Percentiles rank a stretch among this genome's conserved stretches.
phyloP scores from a whole-genome alignment of 2,888 invertebrate species.

The Cyclophora punctaria region DNA sequence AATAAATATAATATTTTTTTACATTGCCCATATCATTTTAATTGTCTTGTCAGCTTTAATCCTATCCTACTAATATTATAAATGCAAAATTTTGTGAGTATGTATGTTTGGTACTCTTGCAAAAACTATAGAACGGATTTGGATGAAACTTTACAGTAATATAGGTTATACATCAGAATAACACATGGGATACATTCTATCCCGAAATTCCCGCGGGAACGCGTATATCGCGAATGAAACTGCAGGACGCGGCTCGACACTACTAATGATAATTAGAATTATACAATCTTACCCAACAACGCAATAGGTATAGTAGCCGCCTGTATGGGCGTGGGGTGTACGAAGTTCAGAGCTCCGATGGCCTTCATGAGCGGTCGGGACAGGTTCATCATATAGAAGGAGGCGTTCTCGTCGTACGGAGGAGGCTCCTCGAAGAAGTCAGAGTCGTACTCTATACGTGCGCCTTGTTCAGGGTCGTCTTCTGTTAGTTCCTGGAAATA shows the following conservation, averaged over 20 bases:
- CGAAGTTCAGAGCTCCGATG: slow-evolving; percentile 89
- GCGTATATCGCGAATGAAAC: too few species aligned
- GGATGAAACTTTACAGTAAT: too few species aligned
- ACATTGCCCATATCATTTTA: not conserved
- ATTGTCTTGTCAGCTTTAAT: not conserved
- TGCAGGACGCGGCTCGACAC: too few species aligned
- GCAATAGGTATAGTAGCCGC: slow-evolving; percentile 96
- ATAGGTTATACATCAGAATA: too few species aligned
- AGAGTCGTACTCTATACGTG: slow-evolving; percentile 54
- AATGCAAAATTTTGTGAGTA: too few species aligned
- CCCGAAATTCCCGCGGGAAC: too few species aligned
- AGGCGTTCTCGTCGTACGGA: slow-evolving; percentile 78
- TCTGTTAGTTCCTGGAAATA: slow-evolving; percentile 59
- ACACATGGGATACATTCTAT: too few species aligned
- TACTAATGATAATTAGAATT: too few species aligned
- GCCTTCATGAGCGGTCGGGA: slow-evolving; percentile 95
- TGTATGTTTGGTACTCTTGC: too few species aligned
- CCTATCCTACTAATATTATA: too few species aligned
- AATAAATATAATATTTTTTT: too few species aligned
- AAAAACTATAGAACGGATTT: too few species aligned
- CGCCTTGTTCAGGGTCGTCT: slow-evolving; percentile 55
- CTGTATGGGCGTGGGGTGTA: slow-evolving; percentile 98
- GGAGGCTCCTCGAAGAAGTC: slow-evolving; percentile 80
- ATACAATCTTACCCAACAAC: slow-evolving; percentile 74
- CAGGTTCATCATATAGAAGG: slow-evolving; percentile 96